Evolutionary conservation across 2,888 invertebrate genomes (phyloP).

Genomic region (Toxonevra muliebris): DNA sequence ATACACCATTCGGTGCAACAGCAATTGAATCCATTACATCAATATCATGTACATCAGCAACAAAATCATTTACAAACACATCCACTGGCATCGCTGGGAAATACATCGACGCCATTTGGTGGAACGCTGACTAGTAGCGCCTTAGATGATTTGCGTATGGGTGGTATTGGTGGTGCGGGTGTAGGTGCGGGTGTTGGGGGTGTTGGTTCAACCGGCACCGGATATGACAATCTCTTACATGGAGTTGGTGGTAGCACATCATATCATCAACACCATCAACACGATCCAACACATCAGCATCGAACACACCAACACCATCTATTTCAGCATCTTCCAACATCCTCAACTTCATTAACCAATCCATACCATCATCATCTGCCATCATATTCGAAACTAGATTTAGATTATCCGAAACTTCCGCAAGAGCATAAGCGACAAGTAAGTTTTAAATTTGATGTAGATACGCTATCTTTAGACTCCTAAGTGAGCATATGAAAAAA

Average conservation of each 20-base stretch:
- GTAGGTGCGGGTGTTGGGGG: conserved; percentile 30
- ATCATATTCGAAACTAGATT: conserved; percentile 66
- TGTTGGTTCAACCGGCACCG: conserved; percentile 36
- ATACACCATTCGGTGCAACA: conserved; percentile 61
- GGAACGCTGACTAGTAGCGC: conserved; percentile 58
- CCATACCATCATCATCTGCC: conserved; percentile 56
- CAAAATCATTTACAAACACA: conserved; percentile 62
- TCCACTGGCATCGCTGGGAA: conserved; percentile 55
- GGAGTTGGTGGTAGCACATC: conserved; percentile 36
- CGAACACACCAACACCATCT: conserved; percentile 51
- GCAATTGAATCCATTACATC: conserved; percentile 62
- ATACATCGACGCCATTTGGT: conserved; percentile 55
- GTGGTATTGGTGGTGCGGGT: conserved; percentile 37
- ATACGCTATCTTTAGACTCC: conserved; percentile 66
- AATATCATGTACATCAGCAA: conserved; percentile 62
- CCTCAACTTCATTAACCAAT: conserved; percentile 40
- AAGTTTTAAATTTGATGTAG: conserved; percentile 68
- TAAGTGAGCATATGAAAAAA: conserved; percentile 46
- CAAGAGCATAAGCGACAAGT: conserved; percentile 66
- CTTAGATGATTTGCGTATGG: conserved; percentile 45
- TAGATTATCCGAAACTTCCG: conserved; percentile 66
- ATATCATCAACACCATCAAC: conserved; percentile 43
- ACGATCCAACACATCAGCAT: conserved; percentile 42
- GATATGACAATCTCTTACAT: conserved; percentile 41
- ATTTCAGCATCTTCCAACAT: conserved; percentile 44